A percentile compares a stretch with the other conserved stretches of the same genome.
Evolutionary conservation across 2,888 invertebrate genomes (phyloP).

Genomic region (Schrankia costaestrigalis): DNA sequence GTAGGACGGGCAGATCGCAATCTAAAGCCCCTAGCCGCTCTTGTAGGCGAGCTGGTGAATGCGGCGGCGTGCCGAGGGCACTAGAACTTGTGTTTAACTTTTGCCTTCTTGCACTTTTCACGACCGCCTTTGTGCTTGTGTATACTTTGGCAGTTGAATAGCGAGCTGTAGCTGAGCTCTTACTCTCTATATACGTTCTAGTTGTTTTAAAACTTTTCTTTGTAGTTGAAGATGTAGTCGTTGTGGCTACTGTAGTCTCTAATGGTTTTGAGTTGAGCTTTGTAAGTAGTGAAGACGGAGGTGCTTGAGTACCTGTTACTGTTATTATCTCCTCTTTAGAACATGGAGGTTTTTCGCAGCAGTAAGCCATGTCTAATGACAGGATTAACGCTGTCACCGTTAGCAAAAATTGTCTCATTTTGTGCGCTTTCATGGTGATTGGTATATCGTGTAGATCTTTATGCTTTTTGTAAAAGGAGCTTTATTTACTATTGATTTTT

Average conservation of each 20-base stretch:
- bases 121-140: conserved; percentile 58
- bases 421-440: conserved; percentile 32
- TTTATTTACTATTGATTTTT: too few species aligned
- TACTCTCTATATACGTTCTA: conserved; percentile 55
- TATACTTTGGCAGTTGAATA: conserved; percentile 58
- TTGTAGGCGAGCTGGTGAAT: conserved; percentile 77
- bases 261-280: conserved; percentile 51
- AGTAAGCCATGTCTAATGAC: conserved; percentile 49
- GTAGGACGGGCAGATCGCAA: conserved; percentile 84
- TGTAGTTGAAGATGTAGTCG: conserved; percentile 57
- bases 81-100: conserved; percentile 67
- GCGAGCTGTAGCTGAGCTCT: conserved; percentile 51
- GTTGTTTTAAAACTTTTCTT: conserved; percentile 63
- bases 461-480: conserved; percentile 3
- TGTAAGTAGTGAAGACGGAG: conserved; percentile 42
- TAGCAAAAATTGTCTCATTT: conserved; percentile 41
- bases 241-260: conserved; percentile 50
- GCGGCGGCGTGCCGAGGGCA: conserved; percentile 48
- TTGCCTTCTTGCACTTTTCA: conserved; percentile 70
- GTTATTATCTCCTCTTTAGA: conserved; percentile 49
- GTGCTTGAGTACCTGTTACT: conserved; percentile 46
- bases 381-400: conserved; percentile 50
- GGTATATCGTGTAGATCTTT: conserved; percentile 3
- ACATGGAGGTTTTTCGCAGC: conserved; percentile 45
- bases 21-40: conserved; percentile 83